A percentile compares a stretch with the other conserved stretches of the same genome.
Evolutionary conservation across 2,888 invertebrate species (phyloP).

Genomic region (Physocephala rufipes): DNA sequence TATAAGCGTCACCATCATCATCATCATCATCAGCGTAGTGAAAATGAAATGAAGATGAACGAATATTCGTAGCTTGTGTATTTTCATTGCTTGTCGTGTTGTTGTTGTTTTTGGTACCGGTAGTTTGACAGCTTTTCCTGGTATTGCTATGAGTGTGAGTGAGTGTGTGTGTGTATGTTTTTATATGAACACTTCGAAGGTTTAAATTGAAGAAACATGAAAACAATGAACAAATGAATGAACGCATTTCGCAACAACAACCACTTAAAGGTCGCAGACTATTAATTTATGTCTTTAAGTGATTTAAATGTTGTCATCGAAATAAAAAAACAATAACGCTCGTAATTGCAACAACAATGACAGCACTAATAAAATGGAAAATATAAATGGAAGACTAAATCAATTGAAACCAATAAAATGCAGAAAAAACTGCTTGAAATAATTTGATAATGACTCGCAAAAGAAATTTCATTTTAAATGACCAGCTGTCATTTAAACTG

Average conservation of each 20-base stretch:
- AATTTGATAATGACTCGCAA: too few relatives aligned
- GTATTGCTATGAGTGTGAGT: not conserved
- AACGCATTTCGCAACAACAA: constrained; percentile 23
- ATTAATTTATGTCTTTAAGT: constrained; percentile 45
- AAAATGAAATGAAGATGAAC: constrained; percentile 31
- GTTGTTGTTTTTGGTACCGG: too few relatives aligned
- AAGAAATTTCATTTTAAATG: too few relatives aligned
- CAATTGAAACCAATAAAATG: too few relatives aligned
- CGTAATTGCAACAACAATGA: not conserved
- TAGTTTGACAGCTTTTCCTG: not conserved
- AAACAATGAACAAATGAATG: too few relatives aligned
- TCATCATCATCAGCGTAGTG: not conserved
- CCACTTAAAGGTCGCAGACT: constrained; percentile 45
- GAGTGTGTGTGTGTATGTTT: not conserved
- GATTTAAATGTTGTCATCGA: constrained; percentile 28
- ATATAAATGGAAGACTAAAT: not conserved
- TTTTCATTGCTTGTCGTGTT: constrained; percentile 1
- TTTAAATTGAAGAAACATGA: too few relatives aligned
- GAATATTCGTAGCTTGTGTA: not conserved
- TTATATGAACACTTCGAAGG: not conserved
- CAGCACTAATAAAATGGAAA: not conserved
- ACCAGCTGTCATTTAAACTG: too few relatives aligned
- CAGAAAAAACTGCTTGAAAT: too few relatives aligned
- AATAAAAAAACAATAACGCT: not conserved
- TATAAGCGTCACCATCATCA: not conserved